A percentile compares a stretch with the other conserved stretches of the same genome.
Conservation (phyloP, 2,113 vertebrate species). For the Gnathonemus echidnorhynchus region DNA sequence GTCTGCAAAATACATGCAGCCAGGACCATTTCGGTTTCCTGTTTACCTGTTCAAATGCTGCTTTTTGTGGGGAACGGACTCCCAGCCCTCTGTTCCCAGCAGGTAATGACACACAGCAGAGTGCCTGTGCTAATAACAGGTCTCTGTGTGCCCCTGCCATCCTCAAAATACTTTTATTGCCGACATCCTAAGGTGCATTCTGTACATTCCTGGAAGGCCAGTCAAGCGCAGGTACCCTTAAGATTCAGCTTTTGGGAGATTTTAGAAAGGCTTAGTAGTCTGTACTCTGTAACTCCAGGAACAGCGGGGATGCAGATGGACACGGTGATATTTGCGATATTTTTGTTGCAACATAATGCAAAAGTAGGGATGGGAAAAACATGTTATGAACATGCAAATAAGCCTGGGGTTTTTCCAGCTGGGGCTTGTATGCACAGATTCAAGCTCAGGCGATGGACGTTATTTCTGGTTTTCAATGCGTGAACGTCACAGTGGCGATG, state of each 20-base stretch:
- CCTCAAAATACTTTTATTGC: slow-evolving; percentile 59
- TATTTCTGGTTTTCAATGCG: slow-evolving; percentile 55
- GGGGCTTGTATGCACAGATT: slow-evolving; percentile 12
- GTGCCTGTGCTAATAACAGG: slow-evolving; percentile 46
- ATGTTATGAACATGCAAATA: neutral
- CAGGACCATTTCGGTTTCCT: slow-evolving; percentile 35
- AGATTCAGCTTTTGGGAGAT: slow-evolving; percentile 23
- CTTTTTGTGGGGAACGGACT: slow-evolving; percentile 33
- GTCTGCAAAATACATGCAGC: slow-evolving; percentile 31
- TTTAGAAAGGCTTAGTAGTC: slow-evolving; percentile 24
- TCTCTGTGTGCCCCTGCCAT: slow-evolving; percentile 46
- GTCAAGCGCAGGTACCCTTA: slow-evolving; percentile 43
- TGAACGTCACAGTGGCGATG: slow-evolving; percentile 43
- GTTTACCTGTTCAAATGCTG: slow-evolving; percentile 36
- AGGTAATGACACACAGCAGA: slow-evolving; percentile 50
- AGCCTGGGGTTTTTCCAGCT: neutral
- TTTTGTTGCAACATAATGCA: neutral
- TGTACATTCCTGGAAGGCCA: slow-evolving; percentile 52
- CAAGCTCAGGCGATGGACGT: slow-evolving; percentile 50
- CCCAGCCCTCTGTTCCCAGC: slow-evolving; percentile 31
- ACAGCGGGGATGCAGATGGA: neutral
- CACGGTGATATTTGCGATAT: neutral
- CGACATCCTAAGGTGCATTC: slow-evolving; percentile 56
- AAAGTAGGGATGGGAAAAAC: neutral
- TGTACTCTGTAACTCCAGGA: neutral